Percentiles rank a stretch among this genome's conserved stretches.
Conservation (phyloP, 2,888 invertebrate genomes). For the Halocaridina rubra region DNA sequence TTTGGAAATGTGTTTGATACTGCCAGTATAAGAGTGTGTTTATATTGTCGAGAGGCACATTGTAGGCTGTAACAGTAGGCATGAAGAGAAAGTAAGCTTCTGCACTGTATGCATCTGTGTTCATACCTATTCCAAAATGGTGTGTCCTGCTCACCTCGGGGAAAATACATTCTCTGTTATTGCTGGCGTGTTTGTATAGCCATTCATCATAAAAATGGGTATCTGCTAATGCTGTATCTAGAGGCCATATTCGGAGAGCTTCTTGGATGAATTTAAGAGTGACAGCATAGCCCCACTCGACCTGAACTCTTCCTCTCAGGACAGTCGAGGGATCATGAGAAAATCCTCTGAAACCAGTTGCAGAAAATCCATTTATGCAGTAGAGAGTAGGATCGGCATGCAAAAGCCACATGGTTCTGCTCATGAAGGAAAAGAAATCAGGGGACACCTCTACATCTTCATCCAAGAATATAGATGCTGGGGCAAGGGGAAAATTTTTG, state of each 20-base stretch:
- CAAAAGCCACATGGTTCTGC: slow-evolving; percentile 34
- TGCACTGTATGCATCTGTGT: slow-evolving; percentile 29
- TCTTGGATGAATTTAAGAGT: slow-evolving; percentile 40
- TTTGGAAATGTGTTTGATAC: slow-evolving; percentile 15
- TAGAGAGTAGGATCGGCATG: slow-evolving; percentile 27
- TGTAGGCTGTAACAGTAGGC: not conserved
- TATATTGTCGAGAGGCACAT: slow-evolving; percentile 28
- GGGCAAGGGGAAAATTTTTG: slow-evolving; percentile 7
- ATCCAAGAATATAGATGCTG: slow-evolving; percentile 49
- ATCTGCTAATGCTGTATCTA: not conserved
- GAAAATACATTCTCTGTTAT: slow-evolving; percentile 43
- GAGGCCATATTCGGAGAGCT: slow-evolving; percentile 41
- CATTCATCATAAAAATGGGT: slow-evolving; percentile 50
- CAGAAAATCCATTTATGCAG: slow-evolving; percentile 34
- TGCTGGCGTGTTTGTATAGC: slow-evolving; percentile 32
- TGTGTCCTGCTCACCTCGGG: slow-evolving; percentile 36
- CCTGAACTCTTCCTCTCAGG: slow-evolving; percentile 40
- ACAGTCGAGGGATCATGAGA: slow-evolving; percentile 25
- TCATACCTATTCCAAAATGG: slow-evolving; percentile 56
- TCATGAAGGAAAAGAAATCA: slow-evolving; percentile 49
- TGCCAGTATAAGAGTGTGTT: not conserved
- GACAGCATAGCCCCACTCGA: slow-evolving; percentile 58
- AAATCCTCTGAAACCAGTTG: not conserved
- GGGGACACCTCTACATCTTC: slow-evolving; percentile 50
- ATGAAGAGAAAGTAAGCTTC: slow-evolving; percentile 39